Base-by-base conservation (phyloP, 2,888 invertebrate species). In the Leptopilina drosophilae region DNA sequence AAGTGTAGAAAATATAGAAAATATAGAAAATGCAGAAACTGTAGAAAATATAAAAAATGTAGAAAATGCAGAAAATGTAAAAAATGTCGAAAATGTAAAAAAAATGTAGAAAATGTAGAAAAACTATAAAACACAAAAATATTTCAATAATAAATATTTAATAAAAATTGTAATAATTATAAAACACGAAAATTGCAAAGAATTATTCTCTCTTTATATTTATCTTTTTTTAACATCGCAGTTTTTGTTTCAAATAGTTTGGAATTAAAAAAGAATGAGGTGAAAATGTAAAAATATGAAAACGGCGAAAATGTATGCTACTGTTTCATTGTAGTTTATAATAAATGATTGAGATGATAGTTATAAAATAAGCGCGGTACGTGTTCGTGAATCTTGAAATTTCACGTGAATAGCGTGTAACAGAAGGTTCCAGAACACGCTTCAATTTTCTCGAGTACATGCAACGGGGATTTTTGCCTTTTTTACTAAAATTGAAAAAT, bases 391-490 rank as follows among this genome's bases (percentile, higher is more conserved):
- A 62, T 69, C 53, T 33, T 26, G 53, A 69, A 69, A 69, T 69
- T 53, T 69, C 69, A 53, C 7, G 69, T 53, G 69, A 69, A 26
- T 33, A 14, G 26, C 20, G 69, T 69, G 53, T 69, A 69, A 69
- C 69, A 69, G 53, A 69, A 69, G 69, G 49, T 69, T 53, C 53
- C 26, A 53, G 69, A 53, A 69, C 69, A 69, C 69, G 69, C 69
- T 69, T 69, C 69, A 69, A 69, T 69, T 69, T 69, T 69, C 69
- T 69, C 20, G 26, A 53, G 14, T 69, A 69, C 69, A 69, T 69
- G 53, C 62, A 69, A 69, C 49, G 26, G 53, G 26, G 11, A 9
- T 46, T 49, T 49, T 49, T 49, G 33, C 33, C 12, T 49, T 49
- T 49, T 49, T 53, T 53, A 12, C 9, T 69, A 9, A 53, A 26